These are phyloP conservation scores for Megalonaias nervosa DNA, from an alignment of 1,140 invertebrate species.

Conservation along the genomic window DNA sequence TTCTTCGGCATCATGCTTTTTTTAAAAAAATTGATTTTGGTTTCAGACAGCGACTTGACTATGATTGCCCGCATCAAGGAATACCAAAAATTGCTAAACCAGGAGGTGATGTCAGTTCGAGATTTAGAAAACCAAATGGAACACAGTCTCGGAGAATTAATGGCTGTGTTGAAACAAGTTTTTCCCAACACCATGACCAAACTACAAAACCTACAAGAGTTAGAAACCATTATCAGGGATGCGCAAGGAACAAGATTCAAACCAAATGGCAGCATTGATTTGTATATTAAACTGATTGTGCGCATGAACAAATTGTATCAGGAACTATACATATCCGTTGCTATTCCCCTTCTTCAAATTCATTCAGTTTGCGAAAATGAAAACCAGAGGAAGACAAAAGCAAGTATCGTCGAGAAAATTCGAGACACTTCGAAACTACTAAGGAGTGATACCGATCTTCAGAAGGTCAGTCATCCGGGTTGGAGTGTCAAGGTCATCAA, in stretches of 20 bases:
- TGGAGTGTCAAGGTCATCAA: conserved; percentile 33
- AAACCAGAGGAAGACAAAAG: conserved; percentile 39
- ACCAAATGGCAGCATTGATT: conserved; percentile 20
- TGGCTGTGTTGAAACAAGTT: conserved; percentile 37
- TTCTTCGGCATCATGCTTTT: no score
- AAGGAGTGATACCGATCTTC: conserved; percentile 21
- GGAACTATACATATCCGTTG: conserved; percentile 29
- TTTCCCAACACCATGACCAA: conserved; percentile 31
- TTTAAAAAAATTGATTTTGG: neutral
- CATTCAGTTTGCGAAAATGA: conserved; percentile 40
- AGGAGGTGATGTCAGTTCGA: conserved; percentile 25
- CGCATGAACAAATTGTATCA: conserved; percentile 25
- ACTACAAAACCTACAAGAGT: conserved; percentile 39
- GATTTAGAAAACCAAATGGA: conserved; percentile 50
- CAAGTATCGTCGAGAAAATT: conserved; percentile 21
- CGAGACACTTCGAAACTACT: conserved; percentile 35
- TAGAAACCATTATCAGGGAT: conserved; percentile 32
- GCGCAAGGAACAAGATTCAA: conserved; percentile 11
- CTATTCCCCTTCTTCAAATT: conserved; percentile 37
- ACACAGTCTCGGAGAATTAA: conserved; percentile 43
- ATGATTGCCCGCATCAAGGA: conserved; percentile 35
- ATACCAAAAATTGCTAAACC: conserved; percentile 29
- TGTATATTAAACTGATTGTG: conserved; percentile 34
- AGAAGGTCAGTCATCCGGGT: conserved; percentile 24
- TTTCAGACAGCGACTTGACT: conserved; percentile 44